phyloP scores from a whole-genome alignment of 2,797 vertebrate species.

The Esox lucius region DNA sequence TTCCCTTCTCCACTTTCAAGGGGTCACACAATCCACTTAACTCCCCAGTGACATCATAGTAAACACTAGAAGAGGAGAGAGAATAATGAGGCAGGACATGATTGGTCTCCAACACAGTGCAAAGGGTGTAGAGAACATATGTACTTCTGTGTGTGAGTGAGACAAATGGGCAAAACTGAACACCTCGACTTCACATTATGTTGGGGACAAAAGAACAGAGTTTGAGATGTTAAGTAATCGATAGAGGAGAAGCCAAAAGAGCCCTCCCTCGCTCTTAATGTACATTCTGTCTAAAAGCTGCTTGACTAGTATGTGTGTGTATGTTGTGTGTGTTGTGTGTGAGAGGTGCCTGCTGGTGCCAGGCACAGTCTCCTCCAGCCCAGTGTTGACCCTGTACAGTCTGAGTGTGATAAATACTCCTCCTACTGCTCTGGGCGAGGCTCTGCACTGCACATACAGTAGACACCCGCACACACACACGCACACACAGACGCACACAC shows the following conservation, averaged over 20 bases:
- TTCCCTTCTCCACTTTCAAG: neutral
- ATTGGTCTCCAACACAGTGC: neutral
- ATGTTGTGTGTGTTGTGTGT: slow-evolving; percentile 39
- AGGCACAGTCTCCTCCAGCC: slow-evolving; percentile 87
- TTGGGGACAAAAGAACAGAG: slow-evolving; percentile 4
- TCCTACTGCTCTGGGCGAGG: slow-evolving; percentile 73
- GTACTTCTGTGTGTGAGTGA: neutral
- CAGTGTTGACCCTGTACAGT: slow-evolving; percentile 79
- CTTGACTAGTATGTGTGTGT: slow-evolving; percentile 47
- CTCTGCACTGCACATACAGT: slow-evolving; percentile 34
- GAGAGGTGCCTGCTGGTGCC: slow-evolving; percentile 86
- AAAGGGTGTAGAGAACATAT: neutral
- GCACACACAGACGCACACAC: slow-evolving; percentile 27
- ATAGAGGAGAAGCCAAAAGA: slow-evolving; percentile 29
- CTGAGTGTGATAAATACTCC: slow-evolving; percentile 70
- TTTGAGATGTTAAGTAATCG: slow-evolving; percentile 33
- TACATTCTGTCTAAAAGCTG: slow-evolving; percentile 84
- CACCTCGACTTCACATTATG: neutral
- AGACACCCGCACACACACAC: slow-evolving; percentile 11
- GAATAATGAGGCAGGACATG: slow-evolving; percentile 18
- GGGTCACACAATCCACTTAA: slow-evolving; percentile 2
- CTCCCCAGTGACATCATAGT: neutral
- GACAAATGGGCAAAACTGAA: neutral
- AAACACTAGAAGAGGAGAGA: slow-evolving; percentile 20
- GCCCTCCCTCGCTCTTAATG: slow-evolving; percentile 68